Evolutionary conservation across 2,888 invertebrate genomes (phyloP), one percentile per base, ranked within the genome.

Genomic region (Macropis europaea): DNA sequence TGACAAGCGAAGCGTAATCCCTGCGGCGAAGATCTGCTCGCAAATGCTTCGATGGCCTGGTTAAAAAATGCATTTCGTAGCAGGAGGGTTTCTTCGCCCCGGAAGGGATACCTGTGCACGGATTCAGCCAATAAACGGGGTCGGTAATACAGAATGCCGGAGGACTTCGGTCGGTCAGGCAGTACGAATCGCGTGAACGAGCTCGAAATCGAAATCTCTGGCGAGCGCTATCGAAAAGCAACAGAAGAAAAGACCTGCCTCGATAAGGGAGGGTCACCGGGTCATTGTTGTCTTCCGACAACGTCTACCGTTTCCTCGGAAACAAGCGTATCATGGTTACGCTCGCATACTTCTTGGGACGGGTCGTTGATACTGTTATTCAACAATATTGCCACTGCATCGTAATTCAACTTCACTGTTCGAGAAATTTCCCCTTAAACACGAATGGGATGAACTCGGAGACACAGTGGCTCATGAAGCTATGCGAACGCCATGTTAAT

Each of bases 231-330:
- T 40, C 54, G 64, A 32, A 9, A 19, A 42, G 17, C n/a, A 34
- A 53, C 9, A 17, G 48, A 34, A 9, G 15, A 32, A 11, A 53
- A 47, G 19, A 26, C 9, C 47, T 42, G 47, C 45, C 50, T 62
- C 19, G 77, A 77, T 77, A 73, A 56, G 34, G 57, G 17, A 43
- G 64, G 80, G 71, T 80, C 79, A 73, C 47, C 68, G 61, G 81
- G 76, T 74, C 80, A 77, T 78, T 69, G 54, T 66, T 72, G 67
- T 48, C 72, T 64, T 71, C 61, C 57, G 71, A 53, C 60, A 53
- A 64, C 67, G 42, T 38, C 36, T 38, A 43, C 24, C 22, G 19
- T 52, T 54, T 56, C 56, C 50, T 34, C 43, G 62, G 30, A 45
- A 57, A 26, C 56, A 22, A 13, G 36, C 28, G 13, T 45, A 45